Conservation (phyloP, 2,888 invertebrate genomes). For the Tridacna gigas region DNA sequence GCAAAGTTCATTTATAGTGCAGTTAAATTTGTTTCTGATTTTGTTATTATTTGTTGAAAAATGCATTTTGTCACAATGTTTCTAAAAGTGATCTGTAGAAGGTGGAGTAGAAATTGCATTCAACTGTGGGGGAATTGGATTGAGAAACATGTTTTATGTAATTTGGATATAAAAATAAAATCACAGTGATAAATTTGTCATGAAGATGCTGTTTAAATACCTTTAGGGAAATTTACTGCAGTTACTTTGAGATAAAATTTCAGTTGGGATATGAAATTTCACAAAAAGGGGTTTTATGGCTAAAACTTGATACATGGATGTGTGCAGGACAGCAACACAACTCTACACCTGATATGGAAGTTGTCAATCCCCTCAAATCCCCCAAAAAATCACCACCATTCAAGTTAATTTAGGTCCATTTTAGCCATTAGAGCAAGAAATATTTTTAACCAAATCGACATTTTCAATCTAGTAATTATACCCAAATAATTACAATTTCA, state of each 20-base stretch:
- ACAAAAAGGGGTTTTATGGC: constrained; percentile 11
- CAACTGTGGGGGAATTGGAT: neutral
- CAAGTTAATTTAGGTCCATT: no score
- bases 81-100: neutral
- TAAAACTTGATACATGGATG: neutral
- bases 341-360: neutral
- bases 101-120: neutral
- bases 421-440: no score
- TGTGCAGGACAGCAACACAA: neutral
- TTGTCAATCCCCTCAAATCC: no score
- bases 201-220: neutral
- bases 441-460: no score
- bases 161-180: neutral
- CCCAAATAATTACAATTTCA: no score
- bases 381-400: no score
- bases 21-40: no score
- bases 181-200: neutral
- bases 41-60: no score
- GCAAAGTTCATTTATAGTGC: no score
- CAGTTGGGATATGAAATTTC: neutral
- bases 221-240: constrained; percentile 5
- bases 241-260: neutral
- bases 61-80: neutral
- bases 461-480: no score
- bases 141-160: neutral